Conservation (phyloP, 64 coral and sea anemone species). For the Montipora foliosa region DNA sequence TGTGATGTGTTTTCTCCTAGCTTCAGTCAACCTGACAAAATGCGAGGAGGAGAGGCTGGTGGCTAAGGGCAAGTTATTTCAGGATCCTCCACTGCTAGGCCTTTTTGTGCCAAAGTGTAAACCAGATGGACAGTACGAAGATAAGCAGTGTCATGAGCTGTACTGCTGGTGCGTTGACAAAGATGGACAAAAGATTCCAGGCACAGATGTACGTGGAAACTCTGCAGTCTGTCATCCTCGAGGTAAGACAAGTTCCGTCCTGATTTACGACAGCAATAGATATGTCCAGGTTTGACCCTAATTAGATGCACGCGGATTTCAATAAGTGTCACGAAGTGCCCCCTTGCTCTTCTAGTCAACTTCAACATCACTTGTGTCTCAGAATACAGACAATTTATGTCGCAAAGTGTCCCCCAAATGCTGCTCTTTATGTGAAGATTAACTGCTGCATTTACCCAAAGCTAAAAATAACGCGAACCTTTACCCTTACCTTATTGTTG, state of each 20-base stretch:
- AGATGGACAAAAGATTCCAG: slow-evolving; percentile 19
- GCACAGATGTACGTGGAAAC: not conserved
- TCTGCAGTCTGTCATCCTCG: not conserved
- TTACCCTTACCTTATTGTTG: no score
- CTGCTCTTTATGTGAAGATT: no score
- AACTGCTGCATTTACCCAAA: no score
- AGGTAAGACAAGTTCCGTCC: not conserved
- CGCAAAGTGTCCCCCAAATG: no score
- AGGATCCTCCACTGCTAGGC: slow-evolving; percentile 45
- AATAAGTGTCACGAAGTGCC: no score
- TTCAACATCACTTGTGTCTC: no score
- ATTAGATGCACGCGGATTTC: no score
- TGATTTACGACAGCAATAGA: not conserved
- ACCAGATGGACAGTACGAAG: slow-evolving; percentile 60
- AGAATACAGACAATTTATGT: no score
- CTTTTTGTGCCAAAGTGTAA: slow-evolving; percentile 55
- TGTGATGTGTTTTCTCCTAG: not conserved
- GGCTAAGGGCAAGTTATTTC: slow-evolving; percentile 18
- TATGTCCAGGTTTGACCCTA: no score
- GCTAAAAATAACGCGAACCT: no score
- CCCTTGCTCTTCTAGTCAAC: no score
- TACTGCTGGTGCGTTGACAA: slow-evolving; percentile 69
- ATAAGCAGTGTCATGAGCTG: slow-evolving; percentile 41
- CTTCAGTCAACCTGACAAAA: slow-evolving; percentile 60
- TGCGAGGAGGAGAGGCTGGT: slow-evolving; percentile 39